phyloP scores from a whole-genome alignment of 2,113 vertebrate species.

The Salvelinus sp. region DNA sequence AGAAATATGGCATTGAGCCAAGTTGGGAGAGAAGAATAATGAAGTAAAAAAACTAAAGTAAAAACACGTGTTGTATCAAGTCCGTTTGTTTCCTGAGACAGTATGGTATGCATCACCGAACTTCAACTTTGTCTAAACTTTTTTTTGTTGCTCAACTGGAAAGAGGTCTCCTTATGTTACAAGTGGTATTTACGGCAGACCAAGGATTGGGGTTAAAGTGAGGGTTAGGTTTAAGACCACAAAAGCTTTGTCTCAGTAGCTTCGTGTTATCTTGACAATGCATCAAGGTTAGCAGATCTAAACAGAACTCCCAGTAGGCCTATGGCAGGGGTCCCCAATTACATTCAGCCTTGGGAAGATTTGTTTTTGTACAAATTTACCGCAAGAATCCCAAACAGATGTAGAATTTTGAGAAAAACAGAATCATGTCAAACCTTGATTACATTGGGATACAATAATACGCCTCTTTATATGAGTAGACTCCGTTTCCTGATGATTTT shows the following conservation, averaged over 20 bases:
- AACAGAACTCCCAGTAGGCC: not conserved
- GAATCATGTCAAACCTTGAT: too few species aligned
- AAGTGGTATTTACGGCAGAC: not conserved
- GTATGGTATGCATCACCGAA: not conserved
- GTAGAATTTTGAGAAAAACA: too few species aligned
- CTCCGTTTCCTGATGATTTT: too few species aligned
- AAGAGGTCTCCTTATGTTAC: not conserved
- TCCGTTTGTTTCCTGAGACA: not conserved
- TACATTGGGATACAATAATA: too few species aligned
- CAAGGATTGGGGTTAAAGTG: not conserved
- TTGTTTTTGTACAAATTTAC: too few species aligned
- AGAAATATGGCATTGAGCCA: conserved; percentile 12
- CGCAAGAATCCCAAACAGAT: too few species aligned
- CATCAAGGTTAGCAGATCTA: not conserved
- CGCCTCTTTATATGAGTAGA: too few species aligned
- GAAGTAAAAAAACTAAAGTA: too few species aligned
- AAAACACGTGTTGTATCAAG: conserved; percentile 28
- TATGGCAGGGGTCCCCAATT: too few species aligned
- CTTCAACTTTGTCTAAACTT: not conserved
- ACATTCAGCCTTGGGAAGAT: too few species aligned
- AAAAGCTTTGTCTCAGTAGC: not conserved
- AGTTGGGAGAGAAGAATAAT: conserved; percentile 16
- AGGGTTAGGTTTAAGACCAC: not conserved
- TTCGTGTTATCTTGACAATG: not conserved
- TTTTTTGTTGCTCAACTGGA: not conserved